These are phyloP conservation scores for Eremophila alpestris DNA, from an alignment of 2,797 vertebrate genomes.

Conservation along the genomic window DNA sequence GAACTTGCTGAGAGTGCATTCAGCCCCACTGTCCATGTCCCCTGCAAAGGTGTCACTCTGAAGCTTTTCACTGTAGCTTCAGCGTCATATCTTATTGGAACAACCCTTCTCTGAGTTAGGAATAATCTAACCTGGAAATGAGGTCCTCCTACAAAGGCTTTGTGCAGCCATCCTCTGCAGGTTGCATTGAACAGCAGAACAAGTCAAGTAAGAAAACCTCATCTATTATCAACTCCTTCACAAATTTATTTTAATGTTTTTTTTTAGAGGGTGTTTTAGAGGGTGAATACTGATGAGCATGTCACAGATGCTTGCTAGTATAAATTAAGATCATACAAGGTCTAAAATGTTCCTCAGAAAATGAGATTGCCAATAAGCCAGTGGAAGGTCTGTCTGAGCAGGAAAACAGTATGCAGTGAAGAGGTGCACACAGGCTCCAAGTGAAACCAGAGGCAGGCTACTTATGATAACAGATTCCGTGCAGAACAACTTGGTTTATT, in stretches of 20 bases:
- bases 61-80: not conserved
- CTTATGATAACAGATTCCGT: not conserved
- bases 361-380: not conserved
- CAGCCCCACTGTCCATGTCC: rapidly evolving
- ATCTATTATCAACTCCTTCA: not conserved
- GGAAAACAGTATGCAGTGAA: not conserved
- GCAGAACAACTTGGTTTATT: not conserved
- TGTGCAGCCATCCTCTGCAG: not conserved
- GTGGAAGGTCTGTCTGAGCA: not conserved
- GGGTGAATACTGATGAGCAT: not conserved
- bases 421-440: not conserved
- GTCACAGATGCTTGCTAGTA: not conserved
- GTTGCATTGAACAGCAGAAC: not conserved
- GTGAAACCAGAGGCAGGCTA: not conserved
- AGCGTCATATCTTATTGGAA: not conserved
- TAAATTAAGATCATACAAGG: not conserved
- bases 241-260: not conserved
- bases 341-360: not conserved
- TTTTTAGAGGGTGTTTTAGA: not conserved
- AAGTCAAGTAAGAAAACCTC: not conserved
- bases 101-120: not conserved
- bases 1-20: not conserved
- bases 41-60: not conserved
- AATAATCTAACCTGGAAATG: not conserved
- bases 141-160: not conserved